A percentile compares a stretch with the other conserved stretches of the same genome.
These are phyloP conservation scores for Athene noctua DNA, from an alignment of 2,113 vertebrate genomes.

Conservation along the genomic window DNA sequence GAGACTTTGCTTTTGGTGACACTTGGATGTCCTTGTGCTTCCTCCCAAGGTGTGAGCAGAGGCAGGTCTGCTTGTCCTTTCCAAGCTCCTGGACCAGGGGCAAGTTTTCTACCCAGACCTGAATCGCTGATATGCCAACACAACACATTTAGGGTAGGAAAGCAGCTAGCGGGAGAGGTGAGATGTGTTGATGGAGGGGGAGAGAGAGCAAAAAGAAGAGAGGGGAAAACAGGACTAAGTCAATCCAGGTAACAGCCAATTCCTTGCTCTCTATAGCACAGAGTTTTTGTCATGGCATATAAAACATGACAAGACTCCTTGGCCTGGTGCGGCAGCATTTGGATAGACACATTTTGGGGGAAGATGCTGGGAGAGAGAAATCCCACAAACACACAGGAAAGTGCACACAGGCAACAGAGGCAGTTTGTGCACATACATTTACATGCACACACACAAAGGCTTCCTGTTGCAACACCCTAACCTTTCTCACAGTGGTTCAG, in stretches of 20 bases:
- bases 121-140: neutral
- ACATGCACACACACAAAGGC: neutral
- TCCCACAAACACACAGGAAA: neutral
- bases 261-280: neutral
- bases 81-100: neutral
- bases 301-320: neutral
- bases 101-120: neutral
- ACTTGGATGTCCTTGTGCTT: neutral
- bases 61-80: neutral
- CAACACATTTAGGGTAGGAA: neutral
- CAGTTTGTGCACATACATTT: neutral
- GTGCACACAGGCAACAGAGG: neutral
- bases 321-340: neutral
- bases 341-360: neutral
- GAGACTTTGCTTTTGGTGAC: neutral
- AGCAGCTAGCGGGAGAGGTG: neutral
- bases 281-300: neutral
- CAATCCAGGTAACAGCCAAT: neutral
- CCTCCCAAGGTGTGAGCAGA: rapidly evolving
- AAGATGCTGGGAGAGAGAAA: neutral
- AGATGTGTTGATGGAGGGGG: neutral
- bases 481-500: neutral
- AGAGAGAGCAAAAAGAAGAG: neutral
- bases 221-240: neutral
- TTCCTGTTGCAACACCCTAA: slow-evolving; percentile 11